A percentile compares a stretch with the other conserved stretches of the same genome.
Evolutionary conservation across 2,888 invertebrate species (phyloP).

Genomic region (Ariolimax columbianus): DNA sequence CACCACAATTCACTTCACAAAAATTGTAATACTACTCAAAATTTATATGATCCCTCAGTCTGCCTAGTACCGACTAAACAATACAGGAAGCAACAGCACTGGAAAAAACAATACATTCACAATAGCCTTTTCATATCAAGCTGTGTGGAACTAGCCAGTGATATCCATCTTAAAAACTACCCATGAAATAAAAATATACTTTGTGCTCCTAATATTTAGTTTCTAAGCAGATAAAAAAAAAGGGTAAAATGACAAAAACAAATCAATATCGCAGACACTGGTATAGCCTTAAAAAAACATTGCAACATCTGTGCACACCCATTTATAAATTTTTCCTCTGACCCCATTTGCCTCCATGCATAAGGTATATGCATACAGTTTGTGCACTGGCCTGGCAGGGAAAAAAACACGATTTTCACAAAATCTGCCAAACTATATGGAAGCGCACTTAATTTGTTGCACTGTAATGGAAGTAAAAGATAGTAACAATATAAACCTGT

Average conservation of each 20-base stretch:
- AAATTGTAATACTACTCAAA: no score
- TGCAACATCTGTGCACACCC: conserved; percentile 28
- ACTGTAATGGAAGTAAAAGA: no score
- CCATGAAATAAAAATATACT: background rate
- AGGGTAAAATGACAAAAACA: background rate
- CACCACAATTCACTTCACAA: no score
- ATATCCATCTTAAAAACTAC: background rate
- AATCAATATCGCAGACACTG: conserved; percentile 5
- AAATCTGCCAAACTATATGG: background rate
- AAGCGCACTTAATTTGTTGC: no score
- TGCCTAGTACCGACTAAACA: no score
- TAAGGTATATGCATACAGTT: background rate
- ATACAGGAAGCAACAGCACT: background rate
- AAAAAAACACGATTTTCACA: background rate
- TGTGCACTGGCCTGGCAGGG: background rate
- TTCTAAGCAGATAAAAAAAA: background rate
- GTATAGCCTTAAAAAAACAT: background rate
- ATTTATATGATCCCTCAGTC: no score
- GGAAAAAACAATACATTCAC: background rate
- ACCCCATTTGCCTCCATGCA: background rate
- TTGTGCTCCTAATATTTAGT: background rate
- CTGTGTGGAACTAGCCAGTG: background rate
- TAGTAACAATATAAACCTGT: no score
- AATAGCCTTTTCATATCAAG: background rate
- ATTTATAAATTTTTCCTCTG: background rate